Base-by-base conservation (phyloP, 2,888 invertebrate genomes). In the Pterobdella sp. region DNA sequence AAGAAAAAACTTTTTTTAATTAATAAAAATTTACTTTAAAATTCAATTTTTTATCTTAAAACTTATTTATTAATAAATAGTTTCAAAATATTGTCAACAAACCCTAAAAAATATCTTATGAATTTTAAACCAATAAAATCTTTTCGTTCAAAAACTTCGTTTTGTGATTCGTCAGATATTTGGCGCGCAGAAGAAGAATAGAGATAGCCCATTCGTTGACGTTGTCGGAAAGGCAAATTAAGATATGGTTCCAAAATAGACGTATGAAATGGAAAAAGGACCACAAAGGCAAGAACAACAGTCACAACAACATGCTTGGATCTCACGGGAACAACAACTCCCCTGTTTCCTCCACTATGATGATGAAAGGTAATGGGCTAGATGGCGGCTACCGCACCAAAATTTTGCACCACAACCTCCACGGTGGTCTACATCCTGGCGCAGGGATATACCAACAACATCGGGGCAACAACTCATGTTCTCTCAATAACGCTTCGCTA, bases 211-310 rank as follows among this genome's bases (percentile, higher is more conserved):
- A 71, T 34, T 52, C 71, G n/a, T 63, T 71, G 71, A 71, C 56
- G n/a, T n/a, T 71, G 63, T 71, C 71, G 10, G 71, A 71, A 63
- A n/a, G 71, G 34, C 71, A 71, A 36, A 71, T 71, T 63, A 71
- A 71, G 22, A 71, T 71, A 35, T 71, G 71, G 71, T 71, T 71
- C 52, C 71, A 71, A 35, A 71, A 71, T 34, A 10, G 71, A 4
- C 60, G 71, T 36, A 71, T 71, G 71, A 71, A 71, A 34, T 71
- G 71, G 71, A 71, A 71, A n/a, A 71, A 71, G 26, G 71, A 71
- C 63, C 71, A 71, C 63, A 71, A 71, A 32, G 71, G 71, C 37
- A 63, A 71, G 35, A 63, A 36, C 22, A 65, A 65, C 31, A 65
- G 31, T n/a, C 65, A 65, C 65, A 63, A 63, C n/a, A n/a, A n/a